Conservation (phyloP, 2,113 vertebrate species). For the Gallinago jamesoni region DNA sequence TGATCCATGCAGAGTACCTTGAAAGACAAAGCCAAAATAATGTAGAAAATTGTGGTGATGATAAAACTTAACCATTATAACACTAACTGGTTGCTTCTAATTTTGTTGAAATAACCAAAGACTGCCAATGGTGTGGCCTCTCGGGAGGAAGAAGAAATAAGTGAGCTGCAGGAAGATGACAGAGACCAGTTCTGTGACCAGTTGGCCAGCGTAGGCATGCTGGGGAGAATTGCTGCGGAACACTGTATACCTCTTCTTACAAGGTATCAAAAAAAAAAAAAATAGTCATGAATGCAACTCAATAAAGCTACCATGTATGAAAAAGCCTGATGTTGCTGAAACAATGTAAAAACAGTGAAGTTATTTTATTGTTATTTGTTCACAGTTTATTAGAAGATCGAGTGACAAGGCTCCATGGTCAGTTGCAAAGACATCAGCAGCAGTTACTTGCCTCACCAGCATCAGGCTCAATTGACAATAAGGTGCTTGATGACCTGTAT, state of each 20-base stretch:
- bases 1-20: neutral
- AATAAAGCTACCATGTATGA: neutral
- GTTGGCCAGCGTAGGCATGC: conserved; percentile 93
- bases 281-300: neutral
- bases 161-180: conserved; percentile 96
- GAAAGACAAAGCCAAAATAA: neutral
- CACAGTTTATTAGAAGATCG: conserved; percentile 93
- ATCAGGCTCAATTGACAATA: conserved; percentile 83
- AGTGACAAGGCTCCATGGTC: conserved; percentile 92
- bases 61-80: neutral
- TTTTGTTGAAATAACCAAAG: conserved; percentile 72
- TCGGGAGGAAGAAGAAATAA: conserved; percentile 97
- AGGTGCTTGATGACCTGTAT: conserved; percentile 94
- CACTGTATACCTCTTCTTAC: conserved; percentile 98
- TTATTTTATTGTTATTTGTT: neutral
- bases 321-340: neutral
- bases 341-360: neutral
- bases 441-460: conserved; percentile 90
- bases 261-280: conserved; percentile 72
- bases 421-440: conserved; percentile 94
- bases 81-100: neutral
- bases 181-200: conserved; percentile 97
- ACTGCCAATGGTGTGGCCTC: conserved; percentile 94
- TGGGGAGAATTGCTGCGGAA: conserved; percentile 94
- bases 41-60: neutral